A percentile compares a stretch with the other conserved stretches of the same genome.
Evolutionary conservation across 2,797 vertebrate genomes (phyloP).

Genomic region (Schizothorax lantsangensis): DNA sequence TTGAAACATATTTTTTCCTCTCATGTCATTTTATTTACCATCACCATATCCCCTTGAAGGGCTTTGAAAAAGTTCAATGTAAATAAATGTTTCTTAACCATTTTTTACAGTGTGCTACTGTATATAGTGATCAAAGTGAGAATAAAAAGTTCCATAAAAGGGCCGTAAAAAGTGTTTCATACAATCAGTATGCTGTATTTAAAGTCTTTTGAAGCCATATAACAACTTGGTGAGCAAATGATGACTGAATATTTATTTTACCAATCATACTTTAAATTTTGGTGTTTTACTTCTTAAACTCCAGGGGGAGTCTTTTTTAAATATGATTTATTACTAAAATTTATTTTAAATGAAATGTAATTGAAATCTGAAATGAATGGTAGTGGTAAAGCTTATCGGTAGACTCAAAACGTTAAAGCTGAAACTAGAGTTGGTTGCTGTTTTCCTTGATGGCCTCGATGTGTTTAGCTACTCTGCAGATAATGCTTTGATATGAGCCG

Average conservation of each 20-base stretch:
- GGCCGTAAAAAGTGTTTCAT: neutral
- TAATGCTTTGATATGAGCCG: conserved; percentile 10
- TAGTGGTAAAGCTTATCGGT: neutral
- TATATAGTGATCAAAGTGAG: neutral
- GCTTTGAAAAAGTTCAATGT: neutral
- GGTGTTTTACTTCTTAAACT: neutral
- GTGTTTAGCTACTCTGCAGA: conserved; percentile 26
- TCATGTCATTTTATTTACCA: no score
- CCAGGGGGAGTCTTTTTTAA: neutral
- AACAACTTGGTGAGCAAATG: neutral
- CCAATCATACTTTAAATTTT: neutral
- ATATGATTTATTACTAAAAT: neutral
- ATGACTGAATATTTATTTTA: neutral
- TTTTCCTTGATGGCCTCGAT: neutral
- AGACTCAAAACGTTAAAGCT: neutral
- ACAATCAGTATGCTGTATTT: neutral
- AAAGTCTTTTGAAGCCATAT: neutral
- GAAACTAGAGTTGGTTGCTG: neutral
- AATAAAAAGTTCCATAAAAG: neutral
- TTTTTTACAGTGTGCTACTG: no score
- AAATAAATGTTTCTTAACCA: neutral
- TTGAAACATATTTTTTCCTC: neutral
- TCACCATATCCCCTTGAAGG: no score
- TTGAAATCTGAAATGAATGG: neutral
- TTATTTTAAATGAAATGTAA: neutral